phyloP scores from a whole-genome alignment of 2,797 vertebrate genomes.

The Microctenopoma lineatum region DNA sequence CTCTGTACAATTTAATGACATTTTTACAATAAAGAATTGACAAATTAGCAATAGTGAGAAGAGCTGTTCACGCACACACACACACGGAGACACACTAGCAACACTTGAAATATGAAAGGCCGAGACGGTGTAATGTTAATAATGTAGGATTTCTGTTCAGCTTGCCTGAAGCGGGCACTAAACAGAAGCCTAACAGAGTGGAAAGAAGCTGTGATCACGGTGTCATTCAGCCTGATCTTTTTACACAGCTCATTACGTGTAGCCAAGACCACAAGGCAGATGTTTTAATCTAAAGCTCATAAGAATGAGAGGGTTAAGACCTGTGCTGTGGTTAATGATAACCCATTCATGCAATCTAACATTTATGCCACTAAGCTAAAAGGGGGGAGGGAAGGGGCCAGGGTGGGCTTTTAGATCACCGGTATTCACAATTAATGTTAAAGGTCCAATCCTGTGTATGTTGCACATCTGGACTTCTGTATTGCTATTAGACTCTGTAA shows the following conservation, averaged over 20 bases:
- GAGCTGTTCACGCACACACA: no score
- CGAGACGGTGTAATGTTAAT: no score
- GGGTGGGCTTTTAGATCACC: no score
- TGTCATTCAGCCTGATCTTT: constrained; percentile 49
- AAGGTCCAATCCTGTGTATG: not conserved
- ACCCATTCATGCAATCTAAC: constrained; percentile 36
- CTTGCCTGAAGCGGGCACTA: no score
- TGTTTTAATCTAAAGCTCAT: constrained; percentile 55
- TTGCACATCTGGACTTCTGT: not conserved
- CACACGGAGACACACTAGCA: no score
- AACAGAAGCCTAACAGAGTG: not conserved
- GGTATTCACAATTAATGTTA: not conserved
- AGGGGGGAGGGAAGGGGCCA: no score
- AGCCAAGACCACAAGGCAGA: constrained; percentile 35
- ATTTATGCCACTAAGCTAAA: not conserved
- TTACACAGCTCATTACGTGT: constrained; percentile 55
- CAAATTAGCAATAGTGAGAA: no score
- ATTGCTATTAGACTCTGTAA: not conserved
- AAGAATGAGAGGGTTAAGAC: constrained; percentile 48
- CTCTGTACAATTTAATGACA: no score
- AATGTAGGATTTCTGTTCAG: no score
- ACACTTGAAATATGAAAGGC: no score
- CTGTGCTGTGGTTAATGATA: constrained; percentile 21
- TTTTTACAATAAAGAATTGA: no score
- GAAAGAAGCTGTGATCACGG: constrained; percentile 31